A percentile compares a stretch with the other conserved stretches of the same genome.
These are phyloP conservation scores for Volucella inflata DNA, from an alignment of 2,888 invertebrate species.

Conservation along the genomic window DNA sequence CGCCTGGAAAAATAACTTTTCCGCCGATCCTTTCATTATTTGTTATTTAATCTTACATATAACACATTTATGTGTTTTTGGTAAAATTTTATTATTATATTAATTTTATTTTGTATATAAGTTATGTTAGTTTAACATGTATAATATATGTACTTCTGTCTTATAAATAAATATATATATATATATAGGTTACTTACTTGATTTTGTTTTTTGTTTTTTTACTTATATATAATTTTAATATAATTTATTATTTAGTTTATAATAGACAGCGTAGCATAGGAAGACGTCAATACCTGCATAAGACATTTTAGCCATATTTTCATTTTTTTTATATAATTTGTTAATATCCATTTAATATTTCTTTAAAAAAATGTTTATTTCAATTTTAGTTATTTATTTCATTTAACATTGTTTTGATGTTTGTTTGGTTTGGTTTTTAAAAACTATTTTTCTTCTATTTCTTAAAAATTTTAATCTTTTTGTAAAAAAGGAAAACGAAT, in stretches of 20 bases:
- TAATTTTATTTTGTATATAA: conserved; percentile 72
- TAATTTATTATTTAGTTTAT: conserved; percentile 82
- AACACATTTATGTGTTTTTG: conserved; percentile 57
- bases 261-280: conserved; percentile 85
- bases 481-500: conserved; percentile 54
- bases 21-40: conserved; percentile 12
- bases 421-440: conserved; percentile 73
- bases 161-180: conserved; percentile 74
- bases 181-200: conserved; percentile 72
- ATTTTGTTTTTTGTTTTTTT: conserved; percentile 31
- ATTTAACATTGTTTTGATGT: conserved; percentile 70
- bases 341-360: conserved; percentile 66
- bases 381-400: conserved; percentile 68
- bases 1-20: neutral
- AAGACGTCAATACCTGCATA: conserved; percentile 85
- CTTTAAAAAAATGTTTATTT: conserved; percentile 51
- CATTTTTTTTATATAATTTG: conserved; percentile 71
- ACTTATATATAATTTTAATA: conserved; percentile 74
- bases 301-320: conserved; percentile 84
- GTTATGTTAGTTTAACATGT: conserved; percentile 71
- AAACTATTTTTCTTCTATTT: conserved; percentile 67
- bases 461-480: conserved; percentile 47
- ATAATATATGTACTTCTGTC: conserved; percentile 72
- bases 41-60: conserved; percentile 48
- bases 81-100: conserved; percentile 58